Conservation (phyloP, 2,797 vertebrate species). For the Menidia menidia region DNA sequence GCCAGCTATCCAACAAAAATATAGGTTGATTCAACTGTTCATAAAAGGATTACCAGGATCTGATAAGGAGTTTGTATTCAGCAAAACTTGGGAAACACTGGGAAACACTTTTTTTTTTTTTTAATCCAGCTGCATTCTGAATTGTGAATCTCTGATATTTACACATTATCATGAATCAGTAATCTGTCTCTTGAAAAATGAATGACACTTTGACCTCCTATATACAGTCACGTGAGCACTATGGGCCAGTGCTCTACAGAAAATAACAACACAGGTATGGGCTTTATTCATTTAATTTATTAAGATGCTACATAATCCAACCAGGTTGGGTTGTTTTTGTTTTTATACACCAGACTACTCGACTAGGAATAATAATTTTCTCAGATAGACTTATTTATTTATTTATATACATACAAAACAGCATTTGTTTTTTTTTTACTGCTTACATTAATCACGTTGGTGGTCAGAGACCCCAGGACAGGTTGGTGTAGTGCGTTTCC, state of each 20-base stretch:
- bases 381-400: conserved; percentile 84
- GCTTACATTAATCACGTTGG: conserved; percentile 82
- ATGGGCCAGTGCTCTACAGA: conserved; percentile 41
- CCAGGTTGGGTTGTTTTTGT: conserved; percentile 88
- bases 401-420: conserved; percentile 90
- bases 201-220: too few relatives aligned
- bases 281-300: conserved; percentile 95
- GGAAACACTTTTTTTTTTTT: too few relatives aligned
- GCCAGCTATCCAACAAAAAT: too few relatives aligned
- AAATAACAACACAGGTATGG: conserved; percentile 86
- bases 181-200: too few relatives aligned
- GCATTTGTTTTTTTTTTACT: conserved; percentile 74
- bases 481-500: conserved; percentile 75
- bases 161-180: too few relatives aligned
- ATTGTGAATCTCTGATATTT: too few relatives aligned
- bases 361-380: conserved; percentile 85
- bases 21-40: too few relatives aligned
- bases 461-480: conserved; percentile 78
- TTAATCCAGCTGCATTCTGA: too few relatives aligned
- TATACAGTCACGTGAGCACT: not conserved
- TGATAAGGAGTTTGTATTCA: too few relatives aligned
- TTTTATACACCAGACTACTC: conserved; percentile 90
- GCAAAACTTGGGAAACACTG: too few relatives aligned
- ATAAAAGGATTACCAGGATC: too few relatives aligned
- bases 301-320: conserved; percentile 98